phyloP scores from a whole-genome alignment of 2,797 vertebrate species.

The Myiothlypis coronata region DNA sequence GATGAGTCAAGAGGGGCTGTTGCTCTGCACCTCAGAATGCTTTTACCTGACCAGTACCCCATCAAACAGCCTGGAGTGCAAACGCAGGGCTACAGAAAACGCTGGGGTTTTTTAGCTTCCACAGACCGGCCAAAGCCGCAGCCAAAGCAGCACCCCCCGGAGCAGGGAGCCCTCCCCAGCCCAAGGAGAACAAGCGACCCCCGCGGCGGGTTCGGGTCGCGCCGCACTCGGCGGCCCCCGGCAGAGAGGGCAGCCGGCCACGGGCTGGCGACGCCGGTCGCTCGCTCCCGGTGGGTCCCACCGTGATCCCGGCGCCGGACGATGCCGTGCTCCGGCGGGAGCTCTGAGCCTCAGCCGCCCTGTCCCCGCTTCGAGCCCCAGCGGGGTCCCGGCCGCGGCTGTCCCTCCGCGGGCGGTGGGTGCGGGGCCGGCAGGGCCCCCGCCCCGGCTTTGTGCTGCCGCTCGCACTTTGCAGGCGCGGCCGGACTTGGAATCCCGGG shows the following conservation, averaged over 20 bases:
- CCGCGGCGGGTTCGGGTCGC: not conserved
- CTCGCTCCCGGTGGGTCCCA: not conserved
- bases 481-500: not conserved
- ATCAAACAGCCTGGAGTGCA: not conserved
- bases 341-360: accelerated
- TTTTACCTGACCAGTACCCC: not conserved
- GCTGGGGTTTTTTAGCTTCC: accelerated
- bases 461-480: not conserved
- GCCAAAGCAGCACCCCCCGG: accelerated
- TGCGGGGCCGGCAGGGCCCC: not conserved
- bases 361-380: accelerated
- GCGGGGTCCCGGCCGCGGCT: not conserved
- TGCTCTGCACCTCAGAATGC: not conserved
- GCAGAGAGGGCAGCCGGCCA: not conserved
- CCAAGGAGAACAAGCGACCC: accelerated
- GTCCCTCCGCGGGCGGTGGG: not conserved
- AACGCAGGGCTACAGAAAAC: accelerated
- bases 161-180: not conserved
- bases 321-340: accelerated
- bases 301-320: not conserved
- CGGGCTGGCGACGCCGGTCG: not conserved
- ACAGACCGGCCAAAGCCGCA: accelerated
- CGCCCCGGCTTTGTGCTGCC: not conserved
- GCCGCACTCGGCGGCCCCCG: too few relatives aligned
- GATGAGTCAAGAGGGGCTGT: accelerated